Percentiles rank a stretch among this genome's conserved stretches.
Evolutionary conservation across 2,113 vertebrate species (phyloP).

Genomic region (Rhynchomys soricoides): DNA sequence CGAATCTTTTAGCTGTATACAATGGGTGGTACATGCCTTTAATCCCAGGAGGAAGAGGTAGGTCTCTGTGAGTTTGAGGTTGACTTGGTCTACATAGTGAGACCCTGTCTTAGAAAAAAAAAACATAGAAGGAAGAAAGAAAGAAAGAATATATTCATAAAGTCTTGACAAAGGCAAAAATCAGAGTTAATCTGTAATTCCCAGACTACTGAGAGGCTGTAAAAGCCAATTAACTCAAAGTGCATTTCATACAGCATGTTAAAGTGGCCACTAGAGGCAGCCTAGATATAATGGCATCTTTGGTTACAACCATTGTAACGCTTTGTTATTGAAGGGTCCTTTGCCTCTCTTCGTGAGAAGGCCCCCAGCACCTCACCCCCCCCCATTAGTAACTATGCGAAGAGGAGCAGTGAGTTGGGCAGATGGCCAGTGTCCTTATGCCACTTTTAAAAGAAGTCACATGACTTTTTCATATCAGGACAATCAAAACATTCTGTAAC

Average conservation of each 20-base stretch:
- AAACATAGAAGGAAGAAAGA: too few species aligned
- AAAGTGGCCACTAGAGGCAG: slow-evolving; percentile 65
- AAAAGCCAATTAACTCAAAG: slow-evolving; percentile 21
- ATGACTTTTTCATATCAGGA: neutral
- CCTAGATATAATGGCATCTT: neutral
- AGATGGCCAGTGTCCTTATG: slow-evolving; percentile 26
- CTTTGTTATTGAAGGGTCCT: neutral
- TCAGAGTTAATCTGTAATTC: neutral
- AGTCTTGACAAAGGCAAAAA: neutral
- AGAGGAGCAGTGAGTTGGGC: neutral
- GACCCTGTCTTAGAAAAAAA: neutral
- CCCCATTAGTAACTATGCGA: slow-evolving; percentile 7
- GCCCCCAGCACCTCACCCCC: neutral
- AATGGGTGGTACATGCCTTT: neutral
- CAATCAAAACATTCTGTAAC: slow-evolving; percentile 58
- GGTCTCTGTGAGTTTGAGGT: neutral
- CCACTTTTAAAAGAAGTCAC: slow-evolving; percentile 41
- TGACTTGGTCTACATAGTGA: neutral
- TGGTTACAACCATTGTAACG: neutral
- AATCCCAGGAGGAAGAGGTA: neutral
- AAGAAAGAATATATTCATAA: neutral
- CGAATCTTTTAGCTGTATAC: neutral
- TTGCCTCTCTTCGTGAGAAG: neutral
- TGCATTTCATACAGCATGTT: neutral
- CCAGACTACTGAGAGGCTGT: slow-evolving; percentile 12